A percentile compares a stretch with the other conserved stretches of the same genome.
Evolutionary conservation across 1,140 invertebrate genomes (phyloP).

Genomic region (Eubasilissa regina): DNA sequence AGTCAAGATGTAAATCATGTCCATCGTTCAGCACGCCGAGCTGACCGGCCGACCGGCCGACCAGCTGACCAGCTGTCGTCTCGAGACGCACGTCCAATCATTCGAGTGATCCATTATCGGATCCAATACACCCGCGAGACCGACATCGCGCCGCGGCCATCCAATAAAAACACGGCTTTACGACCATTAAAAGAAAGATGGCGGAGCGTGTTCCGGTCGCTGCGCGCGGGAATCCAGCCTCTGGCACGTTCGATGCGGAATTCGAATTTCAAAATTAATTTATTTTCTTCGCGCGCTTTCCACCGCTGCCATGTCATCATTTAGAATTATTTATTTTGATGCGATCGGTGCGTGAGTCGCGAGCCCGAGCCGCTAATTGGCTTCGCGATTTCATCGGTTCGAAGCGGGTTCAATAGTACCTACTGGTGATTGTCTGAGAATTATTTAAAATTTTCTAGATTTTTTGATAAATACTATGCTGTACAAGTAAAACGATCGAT

Average conservation of each 20-base stretch:
- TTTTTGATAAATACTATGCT: no score
- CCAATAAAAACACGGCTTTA: slow-evolving; percentile 48
- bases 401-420: neutral
- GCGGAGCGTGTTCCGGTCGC: slow-evolving; percentile 47
- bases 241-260: slow-evolving; percentile 54
- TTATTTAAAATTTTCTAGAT: no score
- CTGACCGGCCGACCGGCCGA: no score
- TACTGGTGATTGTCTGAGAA: neutral
- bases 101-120: slow-evolving; percentile 15
- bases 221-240: slow-evolving; percentile 51
- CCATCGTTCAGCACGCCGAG: neutral
- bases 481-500: no score
- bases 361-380: slow-evolving; percentile 14
- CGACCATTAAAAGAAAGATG: slow-evolving; percentile 45
- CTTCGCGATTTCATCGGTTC: neutral
- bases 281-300: slow-evolving; percentile 48
- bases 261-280: slow-evolving; percentile 57
- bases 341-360: slow-evolving; percentile 26
- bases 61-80: neutral
- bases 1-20: slow-evolving; percentile 10
- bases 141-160: slow-evolving; percentile 23
- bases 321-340: slow-evolving; percentile 50
- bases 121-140: slow-evolving; percentile 1
- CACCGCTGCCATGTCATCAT: slow-evolving; percentile 46
- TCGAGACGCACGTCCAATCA: slow-evolving; percentile 24